A percentile compares a stretch with the other conserved stretches of the same genome.
Conservation (phyloP, 2,113 vertebrate genomes). For the Vulpes ferrilata region DNA sequence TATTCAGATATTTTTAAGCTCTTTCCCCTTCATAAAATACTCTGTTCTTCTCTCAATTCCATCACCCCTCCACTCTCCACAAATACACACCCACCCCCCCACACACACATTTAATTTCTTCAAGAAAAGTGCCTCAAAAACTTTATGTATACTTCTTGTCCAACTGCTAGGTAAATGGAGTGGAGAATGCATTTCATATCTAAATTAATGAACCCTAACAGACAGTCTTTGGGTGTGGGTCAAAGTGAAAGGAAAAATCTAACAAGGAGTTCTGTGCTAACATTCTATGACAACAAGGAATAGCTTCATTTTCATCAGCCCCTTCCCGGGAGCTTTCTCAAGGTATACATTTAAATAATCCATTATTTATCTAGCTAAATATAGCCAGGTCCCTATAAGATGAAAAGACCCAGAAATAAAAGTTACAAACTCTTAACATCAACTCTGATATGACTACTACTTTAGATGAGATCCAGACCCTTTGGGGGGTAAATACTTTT, state of each 20-base stretch:
- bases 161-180: not conserved
- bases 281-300: not conserved
- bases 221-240: slow-evolving; percentile 12
- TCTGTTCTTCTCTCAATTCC: not conserved
- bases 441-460: not conserved
- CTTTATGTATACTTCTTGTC: not conserved
- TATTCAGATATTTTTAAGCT: not conserved
- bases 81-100: not conserved
- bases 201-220: slow-evolving; percentile 29
- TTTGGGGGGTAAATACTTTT: not conserved
- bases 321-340: not conserved
- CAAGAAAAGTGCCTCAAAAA: slow-evolving; percentile 50
- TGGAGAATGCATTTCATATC: slow-evolving; percentile 3
- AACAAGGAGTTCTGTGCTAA: not conserved
- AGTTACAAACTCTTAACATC: slow-evolving; percentile 36
- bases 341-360: slow-evolving; percentile 28
- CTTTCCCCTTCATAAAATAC: not conserved
- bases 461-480: not conserved
- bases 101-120: not conserved
- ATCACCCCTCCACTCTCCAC: not conserved
- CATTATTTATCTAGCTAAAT: slow-evolving; percentile 45
- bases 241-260: slow-evolving; percentile 42
- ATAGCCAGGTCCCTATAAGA: not conserved
- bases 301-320: slow-evolving; percentile 6
- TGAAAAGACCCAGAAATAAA: slow-evolving; percentile 13